Evolutionary conservation across 2,888 invertebrate genomes (phyloP).

Genomic region (Dexiosoma caninum): DNA sequence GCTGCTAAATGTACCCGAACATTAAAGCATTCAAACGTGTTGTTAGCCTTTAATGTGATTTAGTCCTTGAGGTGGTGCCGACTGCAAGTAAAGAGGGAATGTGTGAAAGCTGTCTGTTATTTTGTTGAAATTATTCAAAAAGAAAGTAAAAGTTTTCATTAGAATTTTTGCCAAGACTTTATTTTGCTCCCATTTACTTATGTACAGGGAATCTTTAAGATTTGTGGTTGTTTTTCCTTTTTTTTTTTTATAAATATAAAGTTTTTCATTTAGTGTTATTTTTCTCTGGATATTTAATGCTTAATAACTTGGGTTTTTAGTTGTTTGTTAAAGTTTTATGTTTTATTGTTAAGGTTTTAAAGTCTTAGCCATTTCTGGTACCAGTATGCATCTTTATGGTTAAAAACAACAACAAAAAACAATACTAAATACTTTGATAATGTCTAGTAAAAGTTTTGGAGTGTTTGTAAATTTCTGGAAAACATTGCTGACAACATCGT

Average conservation of each 20-base stretch:
- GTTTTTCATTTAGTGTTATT: conserved; percentile 16
- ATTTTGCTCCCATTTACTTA: neutral
- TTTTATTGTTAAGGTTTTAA: conserved; percentile 27
- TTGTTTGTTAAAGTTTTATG: conserved; percentile 30
- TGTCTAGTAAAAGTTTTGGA: conserved; percentile 10
- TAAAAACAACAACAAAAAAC: neutral
- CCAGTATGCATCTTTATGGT: conserved; percentile 3
- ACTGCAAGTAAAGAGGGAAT: neutral
- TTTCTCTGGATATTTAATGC: conserved; percentile 42
- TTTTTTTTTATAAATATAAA: neutral
- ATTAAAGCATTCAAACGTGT: conserved; percentile 62
- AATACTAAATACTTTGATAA: conserved; percentile 8
- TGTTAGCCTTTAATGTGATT: conserved; percentile 56
- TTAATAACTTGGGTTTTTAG: conserved; percentile 30
- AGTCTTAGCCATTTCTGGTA: conserved; percentile 7
- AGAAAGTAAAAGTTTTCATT: conserved; percentile 59
- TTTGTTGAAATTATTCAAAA: conserved; percentile 56
- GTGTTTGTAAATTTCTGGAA: conserved; percentile 3
- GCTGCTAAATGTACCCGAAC: conserved; percentile 45
- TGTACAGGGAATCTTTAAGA: conserved; percentile 29
- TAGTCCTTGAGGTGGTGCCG: conserved; percentile 11
- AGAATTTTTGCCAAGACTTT: conserved; percentile 3
- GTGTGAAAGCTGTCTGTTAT: conserved; percentile 31
- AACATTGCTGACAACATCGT: conserved; percentile 27
- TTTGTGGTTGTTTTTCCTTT: conserved; percentile 40